Evolutionary conservation across 2,888 invertebrate species (phyloP).

Genomic region (Isotomurus palustris): DNA sequence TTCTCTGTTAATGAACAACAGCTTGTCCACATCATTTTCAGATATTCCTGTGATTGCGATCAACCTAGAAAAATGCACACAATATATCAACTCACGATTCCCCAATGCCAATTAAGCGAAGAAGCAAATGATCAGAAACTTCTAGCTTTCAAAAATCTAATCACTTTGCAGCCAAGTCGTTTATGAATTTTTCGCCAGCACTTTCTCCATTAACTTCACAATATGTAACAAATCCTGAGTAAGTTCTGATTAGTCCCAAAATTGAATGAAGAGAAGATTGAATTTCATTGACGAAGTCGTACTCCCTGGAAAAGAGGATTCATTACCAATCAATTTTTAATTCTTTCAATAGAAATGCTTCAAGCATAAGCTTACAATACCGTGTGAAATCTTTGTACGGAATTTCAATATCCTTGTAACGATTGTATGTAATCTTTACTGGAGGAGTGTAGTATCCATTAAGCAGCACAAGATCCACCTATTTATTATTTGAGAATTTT

Average conservation of each 20-base stretch:
- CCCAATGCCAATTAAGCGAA: too few species aligned
- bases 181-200: conserved; percentile 43
- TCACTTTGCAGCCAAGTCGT: not conserved
- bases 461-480: too few species aligned
- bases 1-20: conserved; percentile 13
- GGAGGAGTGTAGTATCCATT: not conserved
- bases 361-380: conserved; percentile 12
- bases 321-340: not conserved
- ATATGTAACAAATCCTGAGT: conserved; percentile 48
- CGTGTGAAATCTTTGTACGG: conserved; percentile 44
- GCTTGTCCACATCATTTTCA: conserved; percentile 4
- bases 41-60: not conserved
- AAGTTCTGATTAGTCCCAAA: conserved; percentile 47
- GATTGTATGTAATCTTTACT: conserved; percentile 14
- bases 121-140: too few species aligned
- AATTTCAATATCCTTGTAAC: conserved; percentile 44
- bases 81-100: too few species aligned
- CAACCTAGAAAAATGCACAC: not conserved
- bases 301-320: conserved; percentile 43
- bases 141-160: too few species aligned
- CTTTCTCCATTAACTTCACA: conserved; percentile 45
- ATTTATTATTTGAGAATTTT: too few species aligned
- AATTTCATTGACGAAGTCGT: conserved; percentile 37
- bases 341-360: not conserved
- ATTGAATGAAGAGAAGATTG: conserved; percentile 46